Evolutionary conservation across 2,888 invertebrate genomes (phyloP), one percentile per base, ranked within the genome.

Genomic region (Hypomecis punctinalis): DNA sequence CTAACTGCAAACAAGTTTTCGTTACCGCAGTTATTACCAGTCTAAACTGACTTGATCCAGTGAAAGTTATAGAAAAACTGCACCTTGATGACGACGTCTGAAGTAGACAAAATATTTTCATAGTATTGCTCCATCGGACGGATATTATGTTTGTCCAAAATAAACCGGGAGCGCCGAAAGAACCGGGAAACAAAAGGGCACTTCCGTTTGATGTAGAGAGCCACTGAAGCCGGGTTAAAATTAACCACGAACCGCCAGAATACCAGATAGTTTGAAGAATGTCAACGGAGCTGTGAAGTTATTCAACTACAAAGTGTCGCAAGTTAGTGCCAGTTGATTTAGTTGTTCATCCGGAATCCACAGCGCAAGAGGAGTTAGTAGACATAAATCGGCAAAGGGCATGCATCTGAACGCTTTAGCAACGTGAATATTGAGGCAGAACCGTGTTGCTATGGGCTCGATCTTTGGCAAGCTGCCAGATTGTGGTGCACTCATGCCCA

Each of bases 391-490:
- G 11, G 52, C 37, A 62, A 60, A 65, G 57, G 65, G 52, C 53
- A 65, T 68, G 66, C 66, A 55, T 68, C 56, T 56, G 47, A 48
- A 53, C 48, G 58, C 13, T 46, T 52, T 53, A 52, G 51, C 35
- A 53, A 8, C 55, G 57, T 61, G 61, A 66, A 63, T 63, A 55
- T 59, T 59, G 52, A 43, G 49, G 56, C 56, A 53, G 52, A 69
- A 63, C 13, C 47, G 59, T 52, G 72, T 72, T 74, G 70, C 74
- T 68, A 74, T 33, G 66, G 62, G 49, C 58, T 45, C 33, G 13
- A 61, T 60, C 43, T 6, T 68, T 77, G 76, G 76, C 67, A 13
- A 2, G 35, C 11, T 61, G 76, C 77, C 76, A 76, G 65, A 47
- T 43, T 57, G 36, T 35, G 42, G 63, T 68, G 74, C 71, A 71